Base-by-base conservation (phyloP, 2,797 vertebrate species). In the Allobates femoralis region DNA sequence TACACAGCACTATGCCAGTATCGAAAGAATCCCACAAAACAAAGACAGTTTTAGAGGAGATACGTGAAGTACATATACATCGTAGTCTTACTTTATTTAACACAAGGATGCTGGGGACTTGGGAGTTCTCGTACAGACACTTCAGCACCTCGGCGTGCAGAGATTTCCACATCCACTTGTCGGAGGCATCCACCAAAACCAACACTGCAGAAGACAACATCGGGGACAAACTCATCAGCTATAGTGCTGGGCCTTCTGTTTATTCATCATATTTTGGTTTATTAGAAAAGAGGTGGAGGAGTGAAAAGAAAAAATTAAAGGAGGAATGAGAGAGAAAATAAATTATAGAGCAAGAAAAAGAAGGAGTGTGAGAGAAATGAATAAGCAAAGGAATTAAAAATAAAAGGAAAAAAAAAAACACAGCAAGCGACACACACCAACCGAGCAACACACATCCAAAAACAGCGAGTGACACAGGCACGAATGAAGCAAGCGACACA, bases 161-260 rank as follows among this genome's bases (percentile, higher is more conserved):
- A 16, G 81, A 92, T 80, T 86, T 90, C 82, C 94, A 90, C 0
- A 92, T 96, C 97, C 97, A 98, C 90, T 93, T 96, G 91, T 99
- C 98, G 0, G 96, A 94, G 41, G 95, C 95, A 0, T 99, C 98
- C 90, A 99, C 97, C 90, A 99, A 90, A 88, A 98, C 96, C 21
- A 98, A 90, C 88, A 97, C 98, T 99, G 91, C 69, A 73, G 18
- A 73, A 26, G 69, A 73, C 21, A 73, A n/a, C 34, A 71, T 10
- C 21, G 11, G 66, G 11, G 66, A 67, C 7, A 30, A 34, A 34
- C 21, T 30, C 15, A 15, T 34, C 23, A 21, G 18, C 30, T 34
- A 21, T 34, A 2, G 19, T 34, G 64, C 30, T 21, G 21, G 64
- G 23, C 7, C 7, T 6, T 19, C 16, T 58, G 19, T 46, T 6